These are phyloP conservation scores for Bombyx huttoni DNA, from an alignment of 2,888 invertebrate species.

Conservation along the genomic window DNA sequence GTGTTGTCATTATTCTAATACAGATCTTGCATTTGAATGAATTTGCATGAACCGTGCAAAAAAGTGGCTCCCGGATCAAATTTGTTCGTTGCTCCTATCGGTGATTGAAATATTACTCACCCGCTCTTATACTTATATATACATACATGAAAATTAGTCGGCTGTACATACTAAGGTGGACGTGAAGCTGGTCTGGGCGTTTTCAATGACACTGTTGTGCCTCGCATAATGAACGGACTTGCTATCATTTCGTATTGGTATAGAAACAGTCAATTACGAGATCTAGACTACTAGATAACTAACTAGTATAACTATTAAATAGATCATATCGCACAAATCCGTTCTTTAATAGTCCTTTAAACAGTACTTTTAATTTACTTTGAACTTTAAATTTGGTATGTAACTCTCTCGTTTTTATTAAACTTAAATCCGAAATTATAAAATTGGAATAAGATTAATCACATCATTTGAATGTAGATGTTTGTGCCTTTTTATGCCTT, in stretches of 20 bases:
- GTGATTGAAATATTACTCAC: background rate
- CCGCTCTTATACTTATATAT: constrained; percentile 43
- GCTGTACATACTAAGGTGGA: constrained; percentile 19
- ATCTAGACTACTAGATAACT: background rate
- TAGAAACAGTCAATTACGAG: background rate
- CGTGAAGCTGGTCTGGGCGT: constrained; percentile 47
- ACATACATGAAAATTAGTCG: constrained; percentile 45
- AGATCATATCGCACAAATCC: background rate
- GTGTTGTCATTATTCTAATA: background rate
- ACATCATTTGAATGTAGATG: no score
- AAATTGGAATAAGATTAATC: no score
- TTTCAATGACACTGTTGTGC: constrained; percentile 53
- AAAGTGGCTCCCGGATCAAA: background rate
- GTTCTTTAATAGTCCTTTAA: background rate
- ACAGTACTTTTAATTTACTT: background rate
- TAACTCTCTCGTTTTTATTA: no score
- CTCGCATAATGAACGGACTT: constrained; percentile 19
- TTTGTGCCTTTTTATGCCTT: no score
- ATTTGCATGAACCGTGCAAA: background rate
- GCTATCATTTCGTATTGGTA: constrained; percentile 34
- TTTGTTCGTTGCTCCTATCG: background rate
- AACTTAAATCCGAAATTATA: no score
- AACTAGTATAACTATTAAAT: background rate
- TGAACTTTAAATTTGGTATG: no score
- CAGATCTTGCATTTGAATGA: background rate